Conservation (phyloP, 2,888 invertebrate genomes). For the Mesorhabditis spiculigera region DNA sequence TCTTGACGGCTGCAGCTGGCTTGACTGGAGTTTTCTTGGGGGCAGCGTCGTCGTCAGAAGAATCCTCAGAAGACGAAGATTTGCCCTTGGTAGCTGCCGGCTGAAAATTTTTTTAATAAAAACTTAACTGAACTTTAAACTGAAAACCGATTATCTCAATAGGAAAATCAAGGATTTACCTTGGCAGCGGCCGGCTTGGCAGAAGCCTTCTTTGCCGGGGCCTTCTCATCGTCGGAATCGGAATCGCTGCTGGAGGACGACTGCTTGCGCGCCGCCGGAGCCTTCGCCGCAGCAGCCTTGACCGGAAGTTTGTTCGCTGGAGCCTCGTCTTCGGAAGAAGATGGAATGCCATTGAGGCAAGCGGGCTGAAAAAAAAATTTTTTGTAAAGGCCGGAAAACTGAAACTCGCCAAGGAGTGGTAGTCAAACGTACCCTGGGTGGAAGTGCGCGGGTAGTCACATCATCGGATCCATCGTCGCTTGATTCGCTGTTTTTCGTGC, state of each 20-base stretch:
- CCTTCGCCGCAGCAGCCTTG: slow-evolving; percentile 17
- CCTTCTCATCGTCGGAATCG: slow-evolving; percentile 20
- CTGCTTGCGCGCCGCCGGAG: background rate
- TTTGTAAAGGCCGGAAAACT: background rate
- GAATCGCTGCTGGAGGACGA: slow-evolving; percentile 12
- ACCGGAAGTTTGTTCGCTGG: slow-evolving; percentile 14
- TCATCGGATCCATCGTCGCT: background rate
- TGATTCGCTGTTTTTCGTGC: background rate
- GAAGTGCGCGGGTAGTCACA: background rate
- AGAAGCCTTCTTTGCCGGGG: slow-evolving; percentile 10
- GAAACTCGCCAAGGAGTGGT: background rate
- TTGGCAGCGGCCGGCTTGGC: slow-evolving; percentile 11
- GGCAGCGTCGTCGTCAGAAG: slow-evolving; percentile 19
- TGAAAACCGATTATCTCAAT: slow-evolving; percentile 20
- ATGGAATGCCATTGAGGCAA: too few species aligned
- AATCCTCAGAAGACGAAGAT: slow-evolving; percentile 16
- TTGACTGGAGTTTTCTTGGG: slow-evolving; percentile 13
- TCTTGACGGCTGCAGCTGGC: slow-evolving; percentile 9
- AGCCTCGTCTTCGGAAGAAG: slow-evolving; percentile 19
- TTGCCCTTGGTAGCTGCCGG: too few species aligned
- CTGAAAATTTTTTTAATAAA: too few species aligned
- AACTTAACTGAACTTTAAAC: background rate
- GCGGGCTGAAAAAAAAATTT: background rate
- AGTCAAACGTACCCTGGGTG: background rate
- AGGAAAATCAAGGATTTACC: slow-evolving; percentile 11